phyloP scores from a whole-genome alignment of 2,888 invertebrate species.

The Drosophila barbarae region DNA sequence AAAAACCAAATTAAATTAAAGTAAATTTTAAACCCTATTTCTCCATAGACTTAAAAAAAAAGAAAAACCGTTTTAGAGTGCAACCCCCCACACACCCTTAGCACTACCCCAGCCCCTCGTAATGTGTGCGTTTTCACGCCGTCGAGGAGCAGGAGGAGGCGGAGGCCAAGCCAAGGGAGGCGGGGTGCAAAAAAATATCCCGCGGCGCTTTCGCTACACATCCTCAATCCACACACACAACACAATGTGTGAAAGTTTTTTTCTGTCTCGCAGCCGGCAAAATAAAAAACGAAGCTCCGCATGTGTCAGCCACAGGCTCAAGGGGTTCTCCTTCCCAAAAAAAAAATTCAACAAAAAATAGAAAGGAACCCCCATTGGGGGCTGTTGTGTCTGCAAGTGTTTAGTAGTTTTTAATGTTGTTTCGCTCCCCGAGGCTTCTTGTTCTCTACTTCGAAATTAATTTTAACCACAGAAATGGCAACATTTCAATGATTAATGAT shows the following conservation, averaged over 20 bases:
- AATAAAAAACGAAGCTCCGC: slow-evolving; percentile 57
- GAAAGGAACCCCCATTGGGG: slow-evolving; percentile 26
- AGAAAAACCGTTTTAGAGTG: background rate
- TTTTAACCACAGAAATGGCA: slow-evolving; percentile 71
- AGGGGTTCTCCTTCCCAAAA: slow-evolving; percentile 18
- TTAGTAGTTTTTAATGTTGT: slow-evolving; percentile 75
- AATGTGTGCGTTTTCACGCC: slow-evolving; percentile 70
- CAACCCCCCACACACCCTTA: slow-evolving; percentile 14
- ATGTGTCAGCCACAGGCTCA: slow-evolving; percentile 75
- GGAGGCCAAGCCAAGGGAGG: slow-evolving; percentile 27
- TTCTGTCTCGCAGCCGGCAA: slow-evolving; percentile 46
- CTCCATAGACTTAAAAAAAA: background rate
- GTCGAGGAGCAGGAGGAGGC: slow-evolving; percentile 2
- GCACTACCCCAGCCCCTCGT: slow-evolving; percentile 22
- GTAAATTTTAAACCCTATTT: background rate
- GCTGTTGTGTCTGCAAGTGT: slow-evolving; percentile 36
- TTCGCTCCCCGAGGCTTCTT: slow-evolving; percentile 69
- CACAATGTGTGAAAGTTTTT: slow-evolving; percentile 77
- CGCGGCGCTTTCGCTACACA: slow-evolving; percentile 69
- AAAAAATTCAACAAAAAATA: background rate
- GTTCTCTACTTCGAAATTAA: slow-evolving; percentile 68
- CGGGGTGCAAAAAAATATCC: slow-evolving; percentile 62
- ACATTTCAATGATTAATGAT: slow-evolving; percentile 76
- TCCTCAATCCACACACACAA: slow-evolving; percentile 60
- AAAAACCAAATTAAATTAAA: background rate